Evolutionary conservation across 2,113 vertebrate species (phyloP).

Genomic region (Catharus fuscescens): DNA sequence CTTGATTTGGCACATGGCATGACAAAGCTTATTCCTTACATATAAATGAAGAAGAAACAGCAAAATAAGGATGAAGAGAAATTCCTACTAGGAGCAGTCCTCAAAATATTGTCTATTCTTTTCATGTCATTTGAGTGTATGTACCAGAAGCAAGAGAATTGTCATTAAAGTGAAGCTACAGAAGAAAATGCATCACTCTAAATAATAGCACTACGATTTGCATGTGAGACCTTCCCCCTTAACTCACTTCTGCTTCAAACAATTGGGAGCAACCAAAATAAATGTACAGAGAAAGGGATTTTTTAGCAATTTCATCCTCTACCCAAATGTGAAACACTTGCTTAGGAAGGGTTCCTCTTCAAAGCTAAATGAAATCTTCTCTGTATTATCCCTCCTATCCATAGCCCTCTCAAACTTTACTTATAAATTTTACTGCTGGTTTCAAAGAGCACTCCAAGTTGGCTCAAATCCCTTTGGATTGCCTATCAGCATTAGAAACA

Average conservation of each 20-base stretch:
- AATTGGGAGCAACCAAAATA: background rate
- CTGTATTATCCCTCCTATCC: slow-evolving; percentile 3
- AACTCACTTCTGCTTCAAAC: background rate
- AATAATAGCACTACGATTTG: background rate
- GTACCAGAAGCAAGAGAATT: background rate
- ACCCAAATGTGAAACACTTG: slow-evolving; percentile 41
- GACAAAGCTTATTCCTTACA: background rate
- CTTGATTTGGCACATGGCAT: background rate
- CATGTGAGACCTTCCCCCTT: background rate
- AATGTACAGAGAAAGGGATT: background rate
- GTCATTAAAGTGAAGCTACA: background rate
- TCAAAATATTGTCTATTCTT: background rate
- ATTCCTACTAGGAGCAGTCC: background rate
- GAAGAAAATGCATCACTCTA: background rate
- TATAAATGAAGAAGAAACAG: background rate
- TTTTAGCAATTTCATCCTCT: background rate
- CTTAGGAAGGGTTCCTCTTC: slow-evolving; percentile 19
- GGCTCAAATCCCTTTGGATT: slow-evolving; percentile 48
- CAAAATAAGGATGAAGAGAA: background rate
- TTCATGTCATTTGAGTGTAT: background rate
- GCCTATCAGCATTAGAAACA: slow-evolving; percentile 1
- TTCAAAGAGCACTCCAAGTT: slow-evolving; percentile 56
- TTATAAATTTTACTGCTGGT: slow-evolving; percentile 57
- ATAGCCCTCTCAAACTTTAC: background rate
- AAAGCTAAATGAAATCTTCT: slow-evolving; percentile 44